phyloP scores from a whole-genome alignment of 2,113 vertebrate species.

The Sorex araneus region DNA sequence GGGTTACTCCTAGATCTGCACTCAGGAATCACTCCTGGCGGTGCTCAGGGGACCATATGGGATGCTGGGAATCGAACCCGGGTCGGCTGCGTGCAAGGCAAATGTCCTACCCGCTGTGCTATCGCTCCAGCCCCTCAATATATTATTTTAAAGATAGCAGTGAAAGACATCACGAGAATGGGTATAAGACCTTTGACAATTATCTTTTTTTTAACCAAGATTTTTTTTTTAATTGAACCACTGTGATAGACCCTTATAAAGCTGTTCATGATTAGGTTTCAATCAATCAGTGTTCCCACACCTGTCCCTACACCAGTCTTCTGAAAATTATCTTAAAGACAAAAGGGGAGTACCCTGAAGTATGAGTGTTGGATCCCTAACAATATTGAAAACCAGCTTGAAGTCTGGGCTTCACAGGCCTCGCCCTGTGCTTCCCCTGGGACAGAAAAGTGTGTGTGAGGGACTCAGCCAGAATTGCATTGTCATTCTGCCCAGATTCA shows the following conservation, averaged over 20 bases:
- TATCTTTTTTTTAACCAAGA: not conserved
- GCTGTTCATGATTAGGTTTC: too few relatives aligned
- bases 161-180: not conserved
- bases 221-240: too few relatives aligned
- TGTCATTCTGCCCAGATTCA: not conserved
- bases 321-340: not conserved
- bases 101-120: too few relatives aligned
- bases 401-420: not conserved
- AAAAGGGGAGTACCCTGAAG: not conserved
- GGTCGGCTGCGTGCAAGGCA: too few relatives aligned
- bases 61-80: too few relatives aligned
- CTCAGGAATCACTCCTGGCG: too few relatives aligned
- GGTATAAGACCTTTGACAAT: not conserved
- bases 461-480: not conserved
- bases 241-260: too few relatives aligned
- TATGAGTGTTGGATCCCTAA: not conserved
- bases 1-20: too few relatives aligned
- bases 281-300: too few relatives aligned
- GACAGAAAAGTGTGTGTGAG: not conserved
- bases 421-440: accelerated
- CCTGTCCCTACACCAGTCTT: too few relatives aligned
- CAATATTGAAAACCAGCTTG: not conserved
- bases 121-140: too few relatives aligned
- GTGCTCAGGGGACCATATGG: too few relatives aligned
- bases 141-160: not conserved